These are phyloP conservation scores for Botrylloides violaceus DNA, from an alignment of 23 tunicate species.

Conservation along the genomic window DNA sequence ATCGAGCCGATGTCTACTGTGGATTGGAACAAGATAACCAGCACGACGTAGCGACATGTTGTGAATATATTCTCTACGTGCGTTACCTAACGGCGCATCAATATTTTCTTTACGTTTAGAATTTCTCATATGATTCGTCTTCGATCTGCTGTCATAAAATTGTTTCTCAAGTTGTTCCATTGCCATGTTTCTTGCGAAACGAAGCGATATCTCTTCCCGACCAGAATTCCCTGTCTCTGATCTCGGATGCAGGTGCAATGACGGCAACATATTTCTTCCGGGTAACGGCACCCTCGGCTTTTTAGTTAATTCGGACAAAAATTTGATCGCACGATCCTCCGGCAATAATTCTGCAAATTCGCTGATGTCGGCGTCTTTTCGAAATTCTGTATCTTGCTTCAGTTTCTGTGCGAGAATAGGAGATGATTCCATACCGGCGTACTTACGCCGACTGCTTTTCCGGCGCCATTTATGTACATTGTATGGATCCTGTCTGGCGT, in stretches of 20 bases:
- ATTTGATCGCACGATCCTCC: neutral
- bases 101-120: neutral
- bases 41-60: neutral
- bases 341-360: neutral
- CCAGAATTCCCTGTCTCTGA: neutral
- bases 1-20: neutral
- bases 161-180: conserved; percentile 21
- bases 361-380: neutral
- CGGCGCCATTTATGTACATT: conserved; percentile 69
- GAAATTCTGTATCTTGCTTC: neutral
- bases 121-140: conserved; percentile 1
- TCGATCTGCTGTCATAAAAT: conserved; percentile 21
- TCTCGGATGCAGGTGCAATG: conserved; percentile 6
- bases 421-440: conserved; percentile 1
- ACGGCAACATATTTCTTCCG: conserved; percentile 5
- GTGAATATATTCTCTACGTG: neutral
- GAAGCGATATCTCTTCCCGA: conserved; percentile 6
- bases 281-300: conserved; percentile 9
- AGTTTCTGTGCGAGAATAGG: neutral
- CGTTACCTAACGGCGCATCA: neutral
- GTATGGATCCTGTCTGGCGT: conserved; percentile 42
- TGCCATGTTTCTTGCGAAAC: conserved; percentile 18
- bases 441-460: conserved; percentile 37
- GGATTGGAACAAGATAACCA: neutral
- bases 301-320: neutral